phyloP scores from a whole-genome alignment of 2,888 invertebrate genomes.

The Ischnura elegans region DNA sequence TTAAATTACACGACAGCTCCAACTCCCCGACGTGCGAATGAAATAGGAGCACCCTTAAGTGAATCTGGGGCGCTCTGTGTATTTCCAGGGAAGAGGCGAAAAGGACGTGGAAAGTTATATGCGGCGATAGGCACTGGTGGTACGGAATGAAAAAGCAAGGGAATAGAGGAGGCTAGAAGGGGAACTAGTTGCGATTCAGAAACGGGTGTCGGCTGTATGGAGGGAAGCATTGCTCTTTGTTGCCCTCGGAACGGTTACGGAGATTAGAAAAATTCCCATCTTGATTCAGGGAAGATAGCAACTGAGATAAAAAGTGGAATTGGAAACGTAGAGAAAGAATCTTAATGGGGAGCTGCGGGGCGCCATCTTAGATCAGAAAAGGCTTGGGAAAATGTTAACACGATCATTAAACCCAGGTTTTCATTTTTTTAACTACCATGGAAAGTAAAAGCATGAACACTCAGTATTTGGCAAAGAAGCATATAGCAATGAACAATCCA shows the following conservation, averaged over 20 bases:
- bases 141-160: slow-evolving; percentile 42
- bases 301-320: slow-evolving; percentile 2
- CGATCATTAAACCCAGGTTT: too few relatives aligned
- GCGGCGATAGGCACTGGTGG: slow-evolving; percentile 51
- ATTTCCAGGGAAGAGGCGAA: background rate
- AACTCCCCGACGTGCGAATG: slow-evolving; percentile 12
- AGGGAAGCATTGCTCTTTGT: background rate
- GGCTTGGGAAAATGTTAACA: too few relatives aligned
- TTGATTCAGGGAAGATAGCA: slow-evolving; percentile 55
- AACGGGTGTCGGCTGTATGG: slow-evolving; percentile 40
- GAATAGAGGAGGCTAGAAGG: slow-evolving; percentile 49
- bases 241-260: too few relatives aligned
- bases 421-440: too few relatives aligned
- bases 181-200: slow-evolving; percentile 59
- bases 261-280: background rate
- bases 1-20: background rate
- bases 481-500: too few relatives aligned
- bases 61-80: background rate
- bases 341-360: background rate
- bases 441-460: too few relatives aligned
- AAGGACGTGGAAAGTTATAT: slow-evolving; percentile 27
- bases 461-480: too few relatives aligned
- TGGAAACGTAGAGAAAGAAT: background rate
- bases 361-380: too few relatives aligned
- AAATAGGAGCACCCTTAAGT: slow-evolving; percentile 21